Base-by-base conservation (phyloP, 2,113 vertebrate species). In the Gnathonemus longibarbis region DNA sequence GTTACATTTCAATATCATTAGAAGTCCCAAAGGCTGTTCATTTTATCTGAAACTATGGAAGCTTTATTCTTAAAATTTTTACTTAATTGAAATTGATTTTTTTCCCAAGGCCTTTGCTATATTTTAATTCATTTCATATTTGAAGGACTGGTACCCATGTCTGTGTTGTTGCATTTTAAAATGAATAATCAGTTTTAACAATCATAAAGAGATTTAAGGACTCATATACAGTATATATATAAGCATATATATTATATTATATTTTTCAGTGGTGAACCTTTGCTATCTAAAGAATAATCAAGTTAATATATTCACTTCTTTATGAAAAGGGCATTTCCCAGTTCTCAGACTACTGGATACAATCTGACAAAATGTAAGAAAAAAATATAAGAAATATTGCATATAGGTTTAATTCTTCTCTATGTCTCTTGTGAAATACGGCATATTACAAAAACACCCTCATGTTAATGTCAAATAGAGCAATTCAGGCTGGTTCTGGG, bases 1-100 rank as follows among this genome's bases (percentile, higher is more conserved):
- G 35, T 90, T 84, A 84, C 24, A 52, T 88, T 90, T 80, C 42
- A 70, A 53, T 88, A 87, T 53, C 35, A 56, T 89, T 84, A 58
- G 42, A 77, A 84, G 48, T 80, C 85, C 89, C 62, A 88, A 39
- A 62, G 85, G 85, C 84, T 48, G 35, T 88, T 77, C 56, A 80
- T 88, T 88, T 80, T 77, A 90, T 90, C 89, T 42, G 48, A 15
- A 46, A 52, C 48, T 56, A 49, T 62, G 21, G 58, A 86, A 88
- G 46, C 35, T 87, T 49, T 87, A 85, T 80, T 62, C 42, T 45
- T 77, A 87, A 77, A 88, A 80, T 84, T 89, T 50, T 66, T 21
- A 85, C 53, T 85, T 84, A 48, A 84, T 58, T 62, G 31, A 24
- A 21, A 56, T 52, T 8, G 74, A 80, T 80, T 80, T 80, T 77